phyloP scores from a whole-genome alignment of 2,113 vertebrate genomes.

The Amphilophus citrinellus region DNA sequence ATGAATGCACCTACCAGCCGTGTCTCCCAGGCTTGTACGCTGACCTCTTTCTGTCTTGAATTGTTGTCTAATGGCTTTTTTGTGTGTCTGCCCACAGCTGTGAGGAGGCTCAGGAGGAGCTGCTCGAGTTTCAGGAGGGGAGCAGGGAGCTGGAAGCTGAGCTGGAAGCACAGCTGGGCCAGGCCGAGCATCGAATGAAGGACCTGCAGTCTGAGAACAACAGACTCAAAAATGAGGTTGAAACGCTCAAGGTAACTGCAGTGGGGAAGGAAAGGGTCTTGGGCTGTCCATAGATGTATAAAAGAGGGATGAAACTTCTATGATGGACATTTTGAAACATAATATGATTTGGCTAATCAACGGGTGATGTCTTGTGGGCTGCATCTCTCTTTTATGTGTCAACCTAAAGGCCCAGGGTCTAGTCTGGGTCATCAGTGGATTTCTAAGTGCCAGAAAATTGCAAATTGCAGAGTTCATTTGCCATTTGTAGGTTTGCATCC shows the following conservation, averaged over 20 bases:
- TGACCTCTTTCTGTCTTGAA: conserved; percentile 34
- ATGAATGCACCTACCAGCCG: conserved; percentile 2
- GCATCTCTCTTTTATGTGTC: background rate
- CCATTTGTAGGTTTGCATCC: too few species aligned
- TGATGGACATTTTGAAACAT: background rate
- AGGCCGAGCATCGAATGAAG: conserved; percentile 92
- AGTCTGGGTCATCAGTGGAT: background rate
- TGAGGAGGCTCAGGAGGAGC: conserved; percentile 95
- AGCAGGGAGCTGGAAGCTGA: conserved; percentile 98
- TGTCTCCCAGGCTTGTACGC: background rate
- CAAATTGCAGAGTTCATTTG: too few species aligned
- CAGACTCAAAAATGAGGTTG: conserved; percentile 92
- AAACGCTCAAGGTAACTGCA: conserved; percentile 87
- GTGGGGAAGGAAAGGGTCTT: background rate
- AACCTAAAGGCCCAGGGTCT: fast-evolving
- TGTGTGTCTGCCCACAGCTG: conserved; percentile 80
- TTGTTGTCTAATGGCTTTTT: conserved; percentile 2
- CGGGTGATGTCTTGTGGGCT: background rate
- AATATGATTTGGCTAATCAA: fast-evolving
- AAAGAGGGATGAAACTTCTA: background rate
- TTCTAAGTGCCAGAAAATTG: background rate
- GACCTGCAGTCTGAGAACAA: conserved; percentile 96
- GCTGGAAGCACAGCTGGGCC: conserved; percentile 94
- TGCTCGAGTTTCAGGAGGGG: conserved; percentile 97
- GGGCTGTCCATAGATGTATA: background rate